Percentiles rank a stretch among this genome's conserved stretches.
phyloP scores from a whole-genome alignment of 2,113 vertebrate genomes.

The Columbina picui region DNA sequence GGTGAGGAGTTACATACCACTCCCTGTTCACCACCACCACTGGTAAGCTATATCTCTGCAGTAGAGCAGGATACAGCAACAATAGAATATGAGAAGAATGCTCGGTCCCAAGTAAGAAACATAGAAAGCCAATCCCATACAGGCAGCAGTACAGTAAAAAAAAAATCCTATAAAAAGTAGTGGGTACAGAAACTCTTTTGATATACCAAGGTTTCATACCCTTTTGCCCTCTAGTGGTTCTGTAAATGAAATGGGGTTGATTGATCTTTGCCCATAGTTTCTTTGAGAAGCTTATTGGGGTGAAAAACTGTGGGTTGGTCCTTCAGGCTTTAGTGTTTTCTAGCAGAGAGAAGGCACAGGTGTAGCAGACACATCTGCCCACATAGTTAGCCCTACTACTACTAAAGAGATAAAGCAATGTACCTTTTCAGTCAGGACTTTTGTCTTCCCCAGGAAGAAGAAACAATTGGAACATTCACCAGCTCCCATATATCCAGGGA shows the following conservation, averaged over 20 bases:
- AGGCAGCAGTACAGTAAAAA: neutral
- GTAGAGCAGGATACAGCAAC: neutral
- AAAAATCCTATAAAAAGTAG: neutral
- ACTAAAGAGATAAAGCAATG: neutral
- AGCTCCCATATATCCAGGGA: neutral
- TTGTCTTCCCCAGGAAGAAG: neutral
- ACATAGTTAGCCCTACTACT: neutral
- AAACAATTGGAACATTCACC: neutral
- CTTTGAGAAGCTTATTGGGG: neutral
- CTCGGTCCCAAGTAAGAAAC: neutral
- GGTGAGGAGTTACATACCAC: neutral
- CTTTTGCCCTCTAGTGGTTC: conserved; percentile 24
- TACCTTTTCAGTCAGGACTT: neutral
- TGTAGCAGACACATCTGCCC: neutral
- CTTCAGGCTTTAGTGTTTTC: neutral
- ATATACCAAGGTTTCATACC: neutral
- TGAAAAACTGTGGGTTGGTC: neutral
- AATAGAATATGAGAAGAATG: neutral
- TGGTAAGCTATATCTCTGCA: neutral
- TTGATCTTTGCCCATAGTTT: neutral
- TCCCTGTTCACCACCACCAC: neutral
- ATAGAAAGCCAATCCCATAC: neutral
- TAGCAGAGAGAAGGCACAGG: neutral
- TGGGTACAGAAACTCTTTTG: neutral
- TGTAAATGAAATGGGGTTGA: neutral